These are phyloP conservation scores for Nycticebus coucang DNA, from an alignment of 2,113 vertebrate genomes.

Conservation along the genomic window DNA sequence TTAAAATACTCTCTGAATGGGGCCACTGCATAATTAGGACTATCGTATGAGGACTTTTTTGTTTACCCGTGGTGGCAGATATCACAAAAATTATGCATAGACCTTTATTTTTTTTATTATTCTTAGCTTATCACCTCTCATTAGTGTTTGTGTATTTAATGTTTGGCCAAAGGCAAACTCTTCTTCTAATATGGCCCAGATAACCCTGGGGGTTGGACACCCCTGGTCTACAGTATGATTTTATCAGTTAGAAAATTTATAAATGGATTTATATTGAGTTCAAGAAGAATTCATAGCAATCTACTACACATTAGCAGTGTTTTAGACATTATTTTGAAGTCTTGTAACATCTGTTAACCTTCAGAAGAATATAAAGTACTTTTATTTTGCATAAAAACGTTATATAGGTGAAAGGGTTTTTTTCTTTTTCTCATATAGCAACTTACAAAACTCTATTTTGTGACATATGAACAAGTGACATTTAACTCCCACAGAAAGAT, in stretches of 20 bases:
- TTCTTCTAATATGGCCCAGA: too few relatives aligned
- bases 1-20: too few relatives aligned
- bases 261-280: conserved; percentile 30
- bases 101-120: too few relatives aligned
- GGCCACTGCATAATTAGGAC: too few relatives aligned
- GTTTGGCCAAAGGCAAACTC: too few relatives aligned
- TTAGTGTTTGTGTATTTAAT: too few relatives aligned
- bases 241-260: conserved; percentile 34
- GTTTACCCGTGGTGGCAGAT: too few relatives aligned
- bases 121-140: too few relatives aligned
- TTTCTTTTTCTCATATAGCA: conserved; percentile 24
- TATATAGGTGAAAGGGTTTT: background rate
- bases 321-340: conserved; percentile 42
- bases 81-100: too few relatives aligned
- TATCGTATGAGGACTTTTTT: too few relatives aligned
- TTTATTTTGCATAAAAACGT: conserved; percentile 17
- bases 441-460: conserved; percentile 14
- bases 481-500: background rate
- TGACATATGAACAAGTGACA: conserved; percentile 38
- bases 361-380: conserved; percentile 41
- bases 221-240: background rate
- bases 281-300: conserved; percentile 26
- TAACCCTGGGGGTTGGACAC: too few relatives aligned
- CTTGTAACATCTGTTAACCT: conserved; percentile 26
- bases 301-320: background rate